Base-by-base conservation (phyloP, 2,113 vertebrate genomes). In the Desmodus rotundus region DNA sequence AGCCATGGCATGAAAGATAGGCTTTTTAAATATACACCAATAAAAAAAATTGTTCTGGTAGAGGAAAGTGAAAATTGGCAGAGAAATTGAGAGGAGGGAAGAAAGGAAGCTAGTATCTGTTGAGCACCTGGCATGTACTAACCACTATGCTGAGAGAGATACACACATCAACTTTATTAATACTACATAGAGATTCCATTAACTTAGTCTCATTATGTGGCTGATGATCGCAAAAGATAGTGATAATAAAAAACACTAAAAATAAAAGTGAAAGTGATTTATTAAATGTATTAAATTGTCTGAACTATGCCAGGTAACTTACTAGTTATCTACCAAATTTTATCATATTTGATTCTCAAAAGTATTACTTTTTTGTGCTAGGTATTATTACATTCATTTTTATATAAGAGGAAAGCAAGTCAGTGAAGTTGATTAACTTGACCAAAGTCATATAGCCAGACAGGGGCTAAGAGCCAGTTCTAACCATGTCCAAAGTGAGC, bases 201-300 rank as follows among this genome's bases (percentile, higher is more conserved):
- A 77, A 76, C 15, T 38, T 58, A 58, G 73, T 28, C 13, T 80
- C 72, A 73, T 68, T 47, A 63, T 52, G 28, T n/a, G n/a, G 1
- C 15, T 43, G 19, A 85, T 28, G 43, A 45, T 38, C 33, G 68
- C 17, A 36, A 70, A 72, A 74, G n/a, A 41, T 65, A 83, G n/a
- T 95, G 45, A 87, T 87, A 12, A 84, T 12, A 87, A 77, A 70
- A 58, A 41, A 15, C 28, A 50, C 9, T 88, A 54, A 38, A 85
- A 85, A 93, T 47, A 68, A 77, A 93, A 92, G n/a, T 72, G 31
- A 77, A 93, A 92, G n/a, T 72, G 31, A 43, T 83, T 89, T 81
- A 52, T 67, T 24, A 56, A 52, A 41, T 76, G 10, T 36, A 76
- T 33, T 90, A 58, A 50, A 86, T n/a, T 54, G 15, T 38, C 33